phyloP scores from a whole-genome alignment of 2,888 invertebrate species.

The Scelioninae gen. 2 region DNA sequence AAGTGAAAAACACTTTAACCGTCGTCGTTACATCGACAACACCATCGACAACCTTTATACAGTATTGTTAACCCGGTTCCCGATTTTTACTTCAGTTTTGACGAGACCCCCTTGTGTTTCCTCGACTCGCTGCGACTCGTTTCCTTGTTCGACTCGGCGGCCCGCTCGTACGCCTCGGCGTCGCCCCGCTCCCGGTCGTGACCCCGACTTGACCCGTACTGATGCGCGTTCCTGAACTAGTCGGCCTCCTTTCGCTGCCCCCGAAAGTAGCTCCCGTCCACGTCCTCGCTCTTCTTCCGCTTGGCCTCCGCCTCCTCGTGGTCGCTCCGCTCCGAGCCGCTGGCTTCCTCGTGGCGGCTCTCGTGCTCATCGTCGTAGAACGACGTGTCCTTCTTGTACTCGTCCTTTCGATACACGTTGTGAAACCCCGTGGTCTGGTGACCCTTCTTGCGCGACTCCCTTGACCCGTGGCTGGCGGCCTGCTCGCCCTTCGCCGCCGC shows the following conservation, averaged over 20 bases:
- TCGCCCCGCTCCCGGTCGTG: conserved; percentile 74
- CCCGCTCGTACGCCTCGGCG: conserved; percentile 73
- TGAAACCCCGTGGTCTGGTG: conserved; percentile 85
- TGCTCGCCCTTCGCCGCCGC: conserved; percentile 77
- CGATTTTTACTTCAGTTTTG: too few species aligned
- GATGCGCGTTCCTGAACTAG: conserved; percentile 76
- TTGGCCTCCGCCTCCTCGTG: conserved; percentile 76
- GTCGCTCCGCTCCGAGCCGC: conserved; percentile 76
- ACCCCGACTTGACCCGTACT: conserved; percentile 76
- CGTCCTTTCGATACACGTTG: conserved; percentile 85
- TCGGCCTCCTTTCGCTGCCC: conserved; percentile 76
- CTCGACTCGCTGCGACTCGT: conserved; percentile 63
- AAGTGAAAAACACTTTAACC: too few species aligned
- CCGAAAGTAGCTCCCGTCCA: conserved; percentile 75
- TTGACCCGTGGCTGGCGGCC: conserved; percentile 78
- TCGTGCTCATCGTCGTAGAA: conserved; percentile 85
- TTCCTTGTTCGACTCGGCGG: conserved; percentile 68
- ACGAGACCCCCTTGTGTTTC: conserved; percentile 10
- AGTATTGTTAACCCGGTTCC: too few species aligned
- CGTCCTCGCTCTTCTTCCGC: conserved; percentile 71
- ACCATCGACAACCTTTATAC: too few species aligned
- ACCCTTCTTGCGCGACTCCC: conserved; percentile 81
- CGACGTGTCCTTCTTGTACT: conserved; percentile 85
- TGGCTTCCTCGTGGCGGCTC: conserved; percentile 78
- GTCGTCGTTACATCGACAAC: too few species aligned